Percentiles rank a stretch among this genome's conserved stretches.
These are phyloP conservation scores for Ooceraea biroi DNA, from an alignment of 1,140 invertebrate genomes.

Conservation along the genomic window DNA sequence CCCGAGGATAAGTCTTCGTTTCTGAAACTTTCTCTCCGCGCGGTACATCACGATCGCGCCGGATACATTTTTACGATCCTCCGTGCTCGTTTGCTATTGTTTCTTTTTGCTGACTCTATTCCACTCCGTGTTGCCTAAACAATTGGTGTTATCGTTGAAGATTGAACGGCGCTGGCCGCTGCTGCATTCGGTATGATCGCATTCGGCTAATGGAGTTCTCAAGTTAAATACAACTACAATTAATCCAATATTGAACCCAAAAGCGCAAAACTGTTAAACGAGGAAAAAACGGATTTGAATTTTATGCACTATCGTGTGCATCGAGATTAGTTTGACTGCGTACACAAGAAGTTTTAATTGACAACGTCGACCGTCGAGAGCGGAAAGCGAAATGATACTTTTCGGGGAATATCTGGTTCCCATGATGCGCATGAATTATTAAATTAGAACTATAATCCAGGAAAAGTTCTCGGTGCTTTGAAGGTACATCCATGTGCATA, in stretches of 20 bases:
- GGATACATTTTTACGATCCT: constrained; percentile 67
- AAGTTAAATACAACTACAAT: constrained; percentile 30
- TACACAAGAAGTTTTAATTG: constrained; percentile 53
- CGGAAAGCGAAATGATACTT: constrained; percentile 28
- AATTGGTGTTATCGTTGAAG: not conserved
- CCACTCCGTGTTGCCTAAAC: not conserved
- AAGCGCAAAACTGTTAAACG: constrained; percentile 6
- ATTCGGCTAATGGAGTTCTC: not conserved
- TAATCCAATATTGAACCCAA: constrained; percentile 10
- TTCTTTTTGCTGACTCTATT: not conserved
- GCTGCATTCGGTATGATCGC: not conserved
- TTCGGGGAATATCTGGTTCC: constrained; percentile 17
- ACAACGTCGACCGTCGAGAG: constrained; percentile 9
- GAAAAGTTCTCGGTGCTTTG: constrained; percentile 31
- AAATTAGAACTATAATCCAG: constrained; percentile 32
- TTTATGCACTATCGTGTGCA: not conserved
- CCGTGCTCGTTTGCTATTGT: constrained; percentile 29
- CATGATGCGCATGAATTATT: constrained; percentile 28
- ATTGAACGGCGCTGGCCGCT: not conserved
- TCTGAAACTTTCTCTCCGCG: constrained; percentile 63
- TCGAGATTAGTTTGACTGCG: constrained; percentile 22
- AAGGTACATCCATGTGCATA: constrained; percentile 1
- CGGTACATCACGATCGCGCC: constrained; percentile 51
- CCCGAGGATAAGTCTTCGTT: constrained; percentile 69
- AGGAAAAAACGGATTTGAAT: not conserved